phyloP scores from a whole-genome alignment of 2,113 vertebrate species.

The Microtus oregoni region DNA sequence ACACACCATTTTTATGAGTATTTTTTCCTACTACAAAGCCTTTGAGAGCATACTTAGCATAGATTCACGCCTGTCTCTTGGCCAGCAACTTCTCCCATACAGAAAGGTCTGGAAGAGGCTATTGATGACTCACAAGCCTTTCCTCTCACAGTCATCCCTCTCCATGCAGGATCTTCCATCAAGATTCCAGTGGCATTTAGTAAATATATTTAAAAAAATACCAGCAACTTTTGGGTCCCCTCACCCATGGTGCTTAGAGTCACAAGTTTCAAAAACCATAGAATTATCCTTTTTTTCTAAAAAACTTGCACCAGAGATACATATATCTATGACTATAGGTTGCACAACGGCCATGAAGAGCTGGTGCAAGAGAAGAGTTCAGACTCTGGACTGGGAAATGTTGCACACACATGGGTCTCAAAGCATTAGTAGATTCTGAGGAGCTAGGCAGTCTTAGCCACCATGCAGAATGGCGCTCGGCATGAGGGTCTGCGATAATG shows the following conservation, averaged over 20 bases:
- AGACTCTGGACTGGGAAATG: background rate
- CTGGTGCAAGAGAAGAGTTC: background rate
- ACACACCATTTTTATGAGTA: background rate
- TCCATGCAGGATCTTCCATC: background rate
- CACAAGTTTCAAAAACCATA: background rate
- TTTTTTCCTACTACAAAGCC: background rate
- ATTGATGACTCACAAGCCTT: background rate
- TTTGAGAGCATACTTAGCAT: background rate
- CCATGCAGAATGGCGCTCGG: background rate
- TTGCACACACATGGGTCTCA: background rate
- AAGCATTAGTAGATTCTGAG: fast-evolving
- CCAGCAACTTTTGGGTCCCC: background rate
- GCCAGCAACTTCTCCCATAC: background rate
- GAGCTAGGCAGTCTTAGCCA: background rate
- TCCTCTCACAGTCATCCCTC: background rate
- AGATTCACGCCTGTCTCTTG: background rate
- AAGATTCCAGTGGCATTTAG: background rate
- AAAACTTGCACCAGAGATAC: background rate
- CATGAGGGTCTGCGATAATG: fast-evolving
- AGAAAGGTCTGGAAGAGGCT: background rate
- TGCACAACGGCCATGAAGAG: background rate
- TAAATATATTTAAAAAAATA: background rate
- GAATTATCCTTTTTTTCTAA: background rate
- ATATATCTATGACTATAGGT: background rate
- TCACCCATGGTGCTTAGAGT: background rate